phyloP scores from a whole-genome alignment of 2,797 vertebrate genomes.

The Chloroceryle amazona region DNA sequence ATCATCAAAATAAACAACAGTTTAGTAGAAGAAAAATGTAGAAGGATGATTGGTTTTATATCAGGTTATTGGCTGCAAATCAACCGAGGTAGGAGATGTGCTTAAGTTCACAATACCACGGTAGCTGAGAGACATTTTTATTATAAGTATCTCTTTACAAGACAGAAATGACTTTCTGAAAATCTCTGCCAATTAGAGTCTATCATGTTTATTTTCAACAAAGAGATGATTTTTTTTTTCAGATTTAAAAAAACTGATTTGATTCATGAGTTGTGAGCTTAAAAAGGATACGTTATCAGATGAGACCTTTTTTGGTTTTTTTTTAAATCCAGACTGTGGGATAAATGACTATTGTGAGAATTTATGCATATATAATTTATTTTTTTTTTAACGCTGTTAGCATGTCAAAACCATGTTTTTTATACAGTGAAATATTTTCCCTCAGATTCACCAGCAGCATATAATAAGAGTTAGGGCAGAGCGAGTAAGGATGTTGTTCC shows the following conservation, averaged over 20 bases:
- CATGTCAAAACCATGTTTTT: not conserved
- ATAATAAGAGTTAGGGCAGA: not conserved
- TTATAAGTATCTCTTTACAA: not conserved
- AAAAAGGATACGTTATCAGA: not conserved
- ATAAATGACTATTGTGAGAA: not conserved
- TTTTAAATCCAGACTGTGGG: not conserved
- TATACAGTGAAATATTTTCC: not conserved
- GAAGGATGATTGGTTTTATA: not conserved
- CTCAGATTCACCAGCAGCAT: not conserved
- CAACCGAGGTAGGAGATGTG: not conserved
- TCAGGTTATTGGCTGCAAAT: constrained; percentile 30
- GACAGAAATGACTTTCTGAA: not conserved
- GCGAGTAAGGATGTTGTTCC: not conserved
- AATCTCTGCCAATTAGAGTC: not conserved
- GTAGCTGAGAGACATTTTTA: constrained; percentile 19
- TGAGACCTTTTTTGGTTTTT: not conserved
- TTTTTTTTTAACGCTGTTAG: not conserved
- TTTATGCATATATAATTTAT: too few species aligned
- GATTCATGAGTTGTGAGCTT: not conserved
- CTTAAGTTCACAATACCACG: not conserved
- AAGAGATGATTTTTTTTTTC: not conserved
- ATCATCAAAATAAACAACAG: constrained; percentile 28
- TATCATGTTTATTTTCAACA: not conserved
- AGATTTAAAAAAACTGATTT: not conserved
- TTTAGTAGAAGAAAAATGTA: not conserved